Evolutionary conservation across 30 jellyfish, hydroid and myxozoan genomes (phyloP).

Genomic region (Calvadosia cruxmelitensis): DNA sequence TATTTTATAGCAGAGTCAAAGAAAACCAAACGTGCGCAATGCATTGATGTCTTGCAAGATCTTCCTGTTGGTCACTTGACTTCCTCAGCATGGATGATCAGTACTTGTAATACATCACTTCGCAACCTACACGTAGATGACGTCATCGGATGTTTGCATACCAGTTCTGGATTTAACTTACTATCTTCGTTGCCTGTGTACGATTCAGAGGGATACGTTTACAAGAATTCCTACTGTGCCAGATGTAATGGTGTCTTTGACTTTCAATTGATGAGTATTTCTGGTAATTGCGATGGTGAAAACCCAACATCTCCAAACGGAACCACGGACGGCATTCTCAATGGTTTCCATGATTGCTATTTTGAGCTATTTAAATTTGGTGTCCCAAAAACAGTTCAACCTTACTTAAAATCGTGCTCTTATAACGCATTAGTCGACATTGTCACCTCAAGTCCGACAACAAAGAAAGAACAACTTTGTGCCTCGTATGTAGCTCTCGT

Average conservation of each 20-base stretch:
- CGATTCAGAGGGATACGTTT: neutral
- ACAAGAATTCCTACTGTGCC: conserved; percentile 5
- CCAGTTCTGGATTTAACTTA: too few relatives aligned
- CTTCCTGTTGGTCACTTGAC: too few relatives aligned
- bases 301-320: neutral
- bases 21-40: too few relatives aligned
- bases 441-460: neutral
- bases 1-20: too few relatives aligned
- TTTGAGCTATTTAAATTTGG: too few relatives aligned
- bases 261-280: neutral
- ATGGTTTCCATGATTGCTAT: neutral
- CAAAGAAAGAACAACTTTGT: neutral
- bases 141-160: too few relatives aligned
- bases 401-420: neutral
- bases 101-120: too few relatives aligned
- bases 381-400: too few relatives aligned
- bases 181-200: neutral
- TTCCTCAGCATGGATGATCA: too few relatives aligned
- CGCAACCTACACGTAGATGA: too few relatives aligned
- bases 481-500: neutral
- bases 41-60: too few relatives aligned
- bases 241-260: neutral
- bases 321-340: neutral
- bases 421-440: neutral
- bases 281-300: neutral